Percentiles rank a stretch among this genome's conserved stretches.
phyloP scores from a whole-genome alignment of 2,113 vertebrate species.

The Solenodon paradoxus region DNA sequence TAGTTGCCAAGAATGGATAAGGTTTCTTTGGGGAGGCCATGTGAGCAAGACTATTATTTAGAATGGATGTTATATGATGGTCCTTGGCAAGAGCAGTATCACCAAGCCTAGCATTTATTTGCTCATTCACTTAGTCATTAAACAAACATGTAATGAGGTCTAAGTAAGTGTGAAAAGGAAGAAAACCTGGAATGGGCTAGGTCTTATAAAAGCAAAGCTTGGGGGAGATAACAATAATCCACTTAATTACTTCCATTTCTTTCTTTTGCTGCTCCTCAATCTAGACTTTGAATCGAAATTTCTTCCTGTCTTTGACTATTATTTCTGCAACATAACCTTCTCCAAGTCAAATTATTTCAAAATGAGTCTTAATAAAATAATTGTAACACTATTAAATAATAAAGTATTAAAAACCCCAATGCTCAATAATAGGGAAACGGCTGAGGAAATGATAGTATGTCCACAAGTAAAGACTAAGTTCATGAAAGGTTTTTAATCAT shows the following conservation, averaged over 20 bases:
- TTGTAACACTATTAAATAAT: constrained; percentile 38
- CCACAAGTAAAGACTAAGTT: neutral
- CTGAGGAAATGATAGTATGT: constrained; percentile 17
- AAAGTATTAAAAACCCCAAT: constrained; percentile 15
- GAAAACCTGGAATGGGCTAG: neutral
- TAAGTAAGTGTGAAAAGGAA: neutral
- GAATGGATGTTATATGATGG: neutral
- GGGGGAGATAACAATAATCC: neutral
- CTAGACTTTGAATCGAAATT: neutral
- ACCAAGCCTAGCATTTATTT: neutral
- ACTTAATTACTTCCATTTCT: neutral
- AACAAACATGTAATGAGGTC: neutral
- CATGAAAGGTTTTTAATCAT: constrained; percentile 31
- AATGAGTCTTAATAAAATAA: constrained; percentile 51
- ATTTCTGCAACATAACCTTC: constrained; percentile 15
- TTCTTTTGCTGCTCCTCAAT: neutral
- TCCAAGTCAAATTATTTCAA: constrained; percentile 5
- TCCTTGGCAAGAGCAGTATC: neutral
- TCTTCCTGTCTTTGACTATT: neutral
- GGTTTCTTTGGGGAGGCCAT: neutral
- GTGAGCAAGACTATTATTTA: neutral
- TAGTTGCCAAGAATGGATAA: neutral
- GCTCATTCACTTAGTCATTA: neutral
- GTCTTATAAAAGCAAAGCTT: constrained; percentile 4
- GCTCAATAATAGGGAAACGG: neutral